A percentile compares a stretch with the other conserved stretches of the same genome.
These are phyloP conservation scores for Acrobasis repandana DNA, from an alignment of 2,888 invertebrate species.

Conservation along the genomic window DNA sequence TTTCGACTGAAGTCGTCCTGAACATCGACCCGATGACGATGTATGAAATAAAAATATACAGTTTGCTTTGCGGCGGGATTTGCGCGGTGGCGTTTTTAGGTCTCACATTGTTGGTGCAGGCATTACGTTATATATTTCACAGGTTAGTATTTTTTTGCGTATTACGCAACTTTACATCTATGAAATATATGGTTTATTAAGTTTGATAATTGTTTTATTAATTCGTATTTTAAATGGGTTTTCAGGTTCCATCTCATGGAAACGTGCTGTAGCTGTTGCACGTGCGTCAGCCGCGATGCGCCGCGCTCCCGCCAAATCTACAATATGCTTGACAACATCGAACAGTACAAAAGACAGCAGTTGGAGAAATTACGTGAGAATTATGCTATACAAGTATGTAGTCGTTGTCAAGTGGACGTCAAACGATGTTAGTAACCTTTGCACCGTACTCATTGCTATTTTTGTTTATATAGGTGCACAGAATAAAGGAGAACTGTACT, in stretches of 20 bases:
- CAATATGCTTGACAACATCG: constrained; percentile 94
- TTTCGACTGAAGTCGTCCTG: constrained; percentile 88
- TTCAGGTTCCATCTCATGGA: constrained; percentile 87
- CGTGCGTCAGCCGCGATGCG: constrained; percentile 86
- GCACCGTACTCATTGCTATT: constrained; percentile 19
- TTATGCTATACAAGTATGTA: constrained; percentile 91
- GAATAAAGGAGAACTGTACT: constrained; percentile 96
- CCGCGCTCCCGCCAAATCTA: constrained; percentile 93
- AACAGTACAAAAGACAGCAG: constrained; percentile 94
- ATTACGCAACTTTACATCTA: not conserved
- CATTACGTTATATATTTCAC: constrained; percentile 86
- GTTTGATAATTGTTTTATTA: constrained; percentile 10
- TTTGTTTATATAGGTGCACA: constrained; percentile 85
- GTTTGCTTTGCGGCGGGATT: constrained; percentile 90
- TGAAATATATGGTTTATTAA: constrained; percentile 3
- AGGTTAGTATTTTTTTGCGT: constrained; percentile 80
- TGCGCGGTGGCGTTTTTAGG: constrained; percentile 91
- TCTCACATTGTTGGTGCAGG: constrained; percentile 90
- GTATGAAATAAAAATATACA: constrained; percentile 91
- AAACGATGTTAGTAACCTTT: not conserved
- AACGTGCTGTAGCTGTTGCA: constrained; percentile 91
- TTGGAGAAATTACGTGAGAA: constrained; percentile 94
- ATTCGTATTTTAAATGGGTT: constrained; percentile 36
- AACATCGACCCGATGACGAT: constrained; percentile 94
- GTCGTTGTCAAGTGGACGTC: not conserved